Base-by-base conservation (phyloP, 37 sponge, comb jelly and placozoan genomes). In the Halisarca cf. caerulea region DNA sequence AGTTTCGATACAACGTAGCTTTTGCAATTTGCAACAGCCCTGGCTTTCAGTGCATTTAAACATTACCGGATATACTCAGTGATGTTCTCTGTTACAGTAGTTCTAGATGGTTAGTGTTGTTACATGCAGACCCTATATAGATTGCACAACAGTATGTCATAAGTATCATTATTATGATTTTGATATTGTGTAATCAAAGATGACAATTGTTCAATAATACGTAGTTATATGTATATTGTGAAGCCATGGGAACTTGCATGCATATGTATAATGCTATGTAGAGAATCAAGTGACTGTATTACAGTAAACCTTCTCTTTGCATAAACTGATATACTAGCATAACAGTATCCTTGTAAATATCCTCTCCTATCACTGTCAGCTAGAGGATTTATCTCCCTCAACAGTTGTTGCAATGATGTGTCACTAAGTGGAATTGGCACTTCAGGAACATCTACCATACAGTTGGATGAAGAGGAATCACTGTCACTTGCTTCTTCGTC, bases 311-410 rank as follows among this genome's bases (percentile, higher is more conserved):
- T 33, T 71, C 73, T 33, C 32, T 32, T 9, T 71, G 73, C 73
- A 71, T 71, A 33, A 71, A 6, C 6, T 32, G 40, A 20, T 71
- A 39, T 33, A 71, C 21, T 71, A 71, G 40, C 9, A 39, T 20
- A 71, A 37, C 73, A 33, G 73, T 71, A 33, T 71, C 38, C 30
- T 9, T 71, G 40, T 71, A 71, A 38, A 37, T 71, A 18, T 71
- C 73, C 32, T 37, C 40, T 71, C 73, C 73, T 71, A 39, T 32
- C 39, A 71, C 73, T 71, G 38, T 32, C 40, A 33, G 73, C 73
- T 21, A 20, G 40, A 7, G 73, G 73, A 71, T 71, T 37, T 6
- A 71, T 71, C 5, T 9, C 5, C 7, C 38, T 20, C 5, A 5
- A 6, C 32, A 71, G 20, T 32, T 38, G 8, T 7, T 71, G 40